Conservation (phyloP, 2,113 vertebrate genomes). For the Cercocebus atys region DNA sequence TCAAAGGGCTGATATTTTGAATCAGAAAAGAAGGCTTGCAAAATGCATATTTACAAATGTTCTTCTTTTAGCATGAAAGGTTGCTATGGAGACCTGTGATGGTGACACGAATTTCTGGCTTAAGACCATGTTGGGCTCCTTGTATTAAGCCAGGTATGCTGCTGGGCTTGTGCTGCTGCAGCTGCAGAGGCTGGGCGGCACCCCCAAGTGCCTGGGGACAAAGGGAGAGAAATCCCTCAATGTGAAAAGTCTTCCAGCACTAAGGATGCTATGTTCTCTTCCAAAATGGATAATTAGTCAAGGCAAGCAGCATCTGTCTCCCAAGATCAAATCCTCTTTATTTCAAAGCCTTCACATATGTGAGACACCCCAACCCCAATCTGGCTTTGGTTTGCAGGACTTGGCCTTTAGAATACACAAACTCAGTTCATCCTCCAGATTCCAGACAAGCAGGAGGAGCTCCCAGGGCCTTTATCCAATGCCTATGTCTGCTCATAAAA, state of each 20-base stretch:
- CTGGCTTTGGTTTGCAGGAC: slow-evolving; percentile 29
- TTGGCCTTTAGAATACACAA: slow-evolving; percentile 51
- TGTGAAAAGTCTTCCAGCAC: neutral
- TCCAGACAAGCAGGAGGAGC: slow-evolving; percentile 32
- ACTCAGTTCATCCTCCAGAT: slow-evolving; percentile 49
- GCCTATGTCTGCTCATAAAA: neutral
- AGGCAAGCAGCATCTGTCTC: slow-evolving; percentile 52
- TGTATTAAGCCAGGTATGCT: neutral
- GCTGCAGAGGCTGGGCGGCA: neutral
- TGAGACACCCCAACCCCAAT: neutral
- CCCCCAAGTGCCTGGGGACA: neutral
- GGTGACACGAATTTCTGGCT: slow-evolving; percentile 31
- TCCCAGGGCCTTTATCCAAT: slow-evolving; percentile 31
- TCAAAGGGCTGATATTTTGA: slow-evolving; percentile 51
- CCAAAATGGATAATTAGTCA: slow-evolving; percentile 8
- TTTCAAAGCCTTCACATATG: slow-evolving; percentile 58
- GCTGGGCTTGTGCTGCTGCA: neutral
- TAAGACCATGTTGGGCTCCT: slow-evolving; percentile 17
- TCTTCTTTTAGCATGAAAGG: slow-evolving; percentile 43
- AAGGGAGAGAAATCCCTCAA: neutral
- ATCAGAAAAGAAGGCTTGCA: slow-evolving; percentile 14
- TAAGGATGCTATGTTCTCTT: neutral
- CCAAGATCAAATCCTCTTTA: slow-evolving; percentile 44
- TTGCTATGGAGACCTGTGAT: slow-evolving; percentile 81
- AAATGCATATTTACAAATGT: slow-evolving; percentile 51